Base-by-base conservation (phyloP, 2,888 invertebrate genomes). In the Scaeva pyrastri region DNA sequence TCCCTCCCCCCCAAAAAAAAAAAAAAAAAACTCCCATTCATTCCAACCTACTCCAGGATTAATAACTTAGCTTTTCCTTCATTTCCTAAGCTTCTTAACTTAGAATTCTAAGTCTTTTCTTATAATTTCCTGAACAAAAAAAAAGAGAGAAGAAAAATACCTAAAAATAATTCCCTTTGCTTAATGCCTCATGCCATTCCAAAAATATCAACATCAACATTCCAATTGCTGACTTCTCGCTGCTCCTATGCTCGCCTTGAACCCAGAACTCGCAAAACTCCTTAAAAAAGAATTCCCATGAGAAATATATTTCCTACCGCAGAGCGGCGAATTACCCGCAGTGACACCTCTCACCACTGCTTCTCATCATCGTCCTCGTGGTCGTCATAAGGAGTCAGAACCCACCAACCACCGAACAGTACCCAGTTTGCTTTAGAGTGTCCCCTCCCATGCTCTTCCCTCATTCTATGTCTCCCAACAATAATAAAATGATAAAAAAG, bases 291-390 rank as follows among this genome's bases (percentile, higher is more conserved):
- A 56, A 72, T 52, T 71, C 56, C 71, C 71, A 39, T 56, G 50
- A 16, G 48, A 70, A 83, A 83, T 79, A 72, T 80, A 66, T 80
- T 75, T 80, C 58, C 66, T 80, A 74, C 84, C 84, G 80, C 80
- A 84, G 66, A 80, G 80, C 71, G 52, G 79, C 70, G 64, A 84
- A 80, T 84, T 71, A 71, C 83, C 84, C 84, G 84, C 84, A 84
- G 84, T 84, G 83, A 79, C 79, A 84, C 83, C 79, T 79, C 83
- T 74, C 19, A 79, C 79, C 83, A 79, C 66, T 52, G 52, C 10
- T 16, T 10, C 16, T n/a, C n/a, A n/a, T n/a, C n/a, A n/a, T n/a
- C n/a, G n/a, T n/a, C n/a, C n/a, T n/a, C n/a, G n/a, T n/a, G n/a
- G n/a, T n/a, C 16, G 3, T 55, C 68, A n/a, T 14, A 45, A 12